These are phyloP conservation scores for Myodes glareolus DNA, from an alignment of 2,113 vertebrate genomes.

Conservation along the genomic window DNA sequence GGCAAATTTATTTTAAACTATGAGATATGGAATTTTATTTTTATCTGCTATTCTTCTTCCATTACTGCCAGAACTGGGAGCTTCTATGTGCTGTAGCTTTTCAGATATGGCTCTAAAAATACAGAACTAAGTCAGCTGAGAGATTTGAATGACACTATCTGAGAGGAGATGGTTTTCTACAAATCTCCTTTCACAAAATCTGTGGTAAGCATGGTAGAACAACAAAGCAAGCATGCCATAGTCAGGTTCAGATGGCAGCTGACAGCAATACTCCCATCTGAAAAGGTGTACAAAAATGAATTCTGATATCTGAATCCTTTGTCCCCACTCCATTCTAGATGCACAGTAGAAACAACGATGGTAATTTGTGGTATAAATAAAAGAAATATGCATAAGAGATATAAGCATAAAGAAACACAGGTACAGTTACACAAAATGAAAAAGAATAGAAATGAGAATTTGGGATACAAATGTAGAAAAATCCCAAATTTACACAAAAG, in stretches of 20 bases:
- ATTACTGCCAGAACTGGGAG: not conserved
- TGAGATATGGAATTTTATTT: not conserved
- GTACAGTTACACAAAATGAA: not conserved
- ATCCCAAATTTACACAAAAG: not conserved
- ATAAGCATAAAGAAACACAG: not conserved
- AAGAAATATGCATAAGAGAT: not conserved
- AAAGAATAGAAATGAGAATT: not conserved
- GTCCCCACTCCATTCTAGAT: not conserved
- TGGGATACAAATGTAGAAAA: not conserved
- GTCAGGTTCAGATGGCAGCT: not conserved
- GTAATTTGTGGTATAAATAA: not conserved
- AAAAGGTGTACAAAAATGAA: not conserved
- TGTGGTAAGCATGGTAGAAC: not conserved
- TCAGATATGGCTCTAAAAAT: not conserved
- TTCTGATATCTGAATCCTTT: not conserved
- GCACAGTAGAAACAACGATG: not conserved
- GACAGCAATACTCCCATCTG: not conserved
- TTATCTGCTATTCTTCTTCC: not conserved
- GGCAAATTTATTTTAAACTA: not conserved
- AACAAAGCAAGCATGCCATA: not conserved
- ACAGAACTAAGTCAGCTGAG: not conserved
- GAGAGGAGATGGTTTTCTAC: not conserved
- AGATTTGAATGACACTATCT: not conserved
- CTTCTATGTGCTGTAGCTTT: not conserved
- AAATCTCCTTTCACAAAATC: not conserved